These are phyloP conservation scores for Drosophila yakuba DNA, from an alignment of 1,140 invertebrate species.

Conservation along the genomic window DNA sequence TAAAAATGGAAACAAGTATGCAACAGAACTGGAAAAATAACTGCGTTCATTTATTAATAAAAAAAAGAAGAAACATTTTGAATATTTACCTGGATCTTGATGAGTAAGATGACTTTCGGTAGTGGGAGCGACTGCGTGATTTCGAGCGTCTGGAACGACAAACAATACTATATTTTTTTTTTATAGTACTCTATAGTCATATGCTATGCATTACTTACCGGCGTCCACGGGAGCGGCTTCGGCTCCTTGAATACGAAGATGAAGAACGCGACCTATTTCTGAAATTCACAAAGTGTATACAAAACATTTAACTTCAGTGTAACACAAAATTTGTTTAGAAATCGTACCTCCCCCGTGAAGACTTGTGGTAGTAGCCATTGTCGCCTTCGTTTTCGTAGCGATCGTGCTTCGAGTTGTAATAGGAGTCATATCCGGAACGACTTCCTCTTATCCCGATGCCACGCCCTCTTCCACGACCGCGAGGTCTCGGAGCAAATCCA, in stretches of 20 bases:
- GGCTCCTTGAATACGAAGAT: constrained; percentile 80
- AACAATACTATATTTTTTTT: constrained; percentile 41
- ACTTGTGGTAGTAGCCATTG: constrained; percentile 63
- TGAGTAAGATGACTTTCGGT: constrained; percentile 76
- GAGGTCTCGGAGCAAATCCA: constrained; percentile 69
- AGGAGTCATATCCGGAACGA: constrained; percentile 62
- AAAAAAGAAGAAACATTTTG: no score
- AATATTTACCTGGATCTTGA: constrained; percentile 61
- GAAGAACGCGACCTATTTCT: constrained; percentile 82
- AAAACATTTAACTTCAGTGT: no score
- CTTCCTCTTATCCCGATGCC: constrained; percentile 51
- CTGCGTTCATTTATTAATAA: no score
- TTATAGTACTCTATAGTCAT: constrained; percentile 15
- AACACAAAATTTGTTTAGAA: no score
- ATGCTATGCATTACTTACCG: constrained; percentile 45
- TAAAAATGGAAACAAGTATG: no score
- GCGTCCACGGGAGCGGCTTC: constrained; percentile 84
- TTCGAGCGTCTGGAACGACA: constrained; percentile 72
- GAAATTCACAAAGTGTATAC: constrained; percentile 18
- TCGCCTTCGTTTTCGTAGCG: constrained; percentile 61
- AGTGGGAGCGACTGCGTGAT: constrained; percentile 74
- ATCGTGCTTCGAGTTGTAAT: constrained; percentile 64
- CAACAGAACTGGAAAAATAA: no score
- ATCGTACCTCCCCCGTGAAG: constrained; percentile 59
- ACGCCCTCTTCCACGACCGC: constrained; percentile 59